These are phyloP conservation scores for Scolopax bukidnonensis DNA, from an alignment of 2,797 vertebrate genomes.

Conservation along the genomic window DNA sequence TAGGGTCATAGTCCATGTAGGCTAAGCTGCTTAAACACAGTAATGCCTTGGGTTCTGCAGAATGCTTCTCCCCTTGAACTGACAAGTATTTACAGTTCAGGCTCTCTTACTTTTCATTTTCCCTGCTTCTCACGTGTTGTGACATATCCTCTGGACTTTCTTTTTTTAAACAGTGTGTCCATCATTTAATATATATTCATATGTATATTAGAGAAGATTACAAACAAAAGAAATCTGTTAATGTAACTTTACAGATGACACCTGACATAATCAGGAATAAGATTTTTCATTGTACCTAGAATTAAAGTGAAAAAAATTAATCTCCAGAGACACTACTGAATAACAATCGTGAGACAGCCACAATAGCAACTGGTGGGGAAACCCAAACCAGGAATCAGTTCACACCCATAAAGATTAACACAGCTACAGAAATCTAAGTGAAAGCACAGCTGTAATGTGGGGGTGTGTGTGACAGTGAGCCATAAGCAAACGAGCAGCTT, in stretches of 20 bases:
- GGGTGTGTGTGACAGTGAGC: not conserved
- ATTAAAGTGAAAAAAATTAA: not conserved
- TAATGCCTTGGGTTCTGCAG: conserved; percentile 43
- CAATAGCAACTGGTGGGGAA: not conserved
- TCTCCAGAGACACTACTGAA: not conserved
- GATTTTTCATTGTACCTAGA: not conserved
- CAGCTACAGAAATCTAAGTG: not conserved
- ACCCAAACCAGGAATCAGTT: not conserved
- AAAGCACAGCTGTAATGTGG: not conserved
- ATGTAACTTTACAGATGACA: not conserved
- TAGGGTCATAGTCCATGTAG: conserved; percentile 26
- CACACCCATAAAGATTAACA: not conserved
- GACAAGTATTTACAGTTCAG: conserved; percentile 30
- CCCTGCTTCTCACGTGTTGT: not conserved
- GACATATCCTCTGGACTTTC: not conserved
- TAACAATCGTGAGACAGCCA: fast-evolving
- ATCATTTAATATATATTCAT: not conserved
- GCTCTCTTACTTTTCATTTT: not conserved
- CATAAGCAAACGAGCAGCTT: not conserved
- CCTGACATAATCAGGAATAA: not conserved
- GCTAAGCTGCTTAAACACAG: conserved; percentile 65
- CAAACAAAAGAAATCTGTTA: not conserved
- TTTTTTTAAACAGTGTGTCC: not conserved
- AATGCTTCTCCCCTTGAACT: conserved; percentile 9
- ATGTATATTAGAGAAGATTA: not conserved